These are phyloP conservation scores for Deilephila elpenor DNA, from an alignment of 2,888 invertebrate genomes.

Conservation along the genomic window DNA sequence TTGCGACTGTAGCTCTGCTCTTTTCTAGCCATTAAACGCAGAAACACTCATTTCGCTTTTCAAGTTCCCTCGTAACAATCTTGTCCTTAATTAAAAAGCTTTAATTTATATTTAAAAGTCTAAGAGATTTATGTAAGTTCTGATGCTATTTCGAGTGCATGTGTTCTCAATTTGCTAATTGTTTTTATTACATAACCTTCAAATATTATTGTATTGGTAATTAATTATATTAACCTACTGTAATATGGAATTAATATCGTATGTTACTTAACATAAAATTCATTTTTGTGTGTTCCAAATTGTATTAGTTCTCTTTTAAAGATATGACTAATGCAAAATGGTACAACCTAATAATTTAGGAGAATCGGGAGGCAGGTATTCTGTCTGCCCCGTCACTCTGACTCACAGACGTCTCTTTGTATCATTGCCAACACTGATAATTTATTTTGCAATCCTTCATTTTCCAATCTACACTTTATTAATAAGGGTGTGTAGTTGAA, in stretches of 20 bases:
- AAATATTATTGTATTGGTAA: background rate
- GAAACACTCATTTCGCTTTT: background rate
- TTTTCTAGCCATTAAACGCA: slow-evolving; percentile 10
- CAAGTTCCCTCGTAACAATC: background rate
- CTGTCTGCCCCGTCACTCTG: slow-evolving; percentile 55
- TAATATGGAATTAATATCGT: too few species aligned
- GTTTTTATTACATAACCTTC: background rate
- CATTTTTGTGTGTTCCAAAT: background rate
- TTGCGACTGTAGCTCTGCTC: slow-evolving; percentile 33
- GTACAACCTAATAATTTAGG: slow-evolving; percentile 35
- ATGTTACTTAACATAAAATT: too few species aligned
- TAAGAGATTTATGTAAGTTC: background rate
- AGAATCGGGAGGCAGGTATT: slow-evolving; percentile 42
- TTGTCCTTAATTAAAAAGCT: slow-evolving; percentile 3
- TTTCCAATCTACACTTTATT: slow-evolving; percentile 32
- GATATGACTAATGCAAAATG: slow-evolving; percentile 30
- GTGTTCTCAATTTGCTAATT: background rate
- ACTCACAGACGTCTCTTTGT: slow-evolving; percentile 69
- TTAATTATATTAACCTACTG: too few species aligned
- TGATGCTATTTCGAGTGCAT: background rate
- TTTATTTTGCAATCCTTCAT: slow-evolving; percentile 24
- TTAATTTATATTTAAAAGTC: slow-evolving; percentile 10
- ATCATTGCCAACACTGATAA: slow-evolving; percentile 56
- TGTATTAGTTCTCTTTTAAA: background rate
- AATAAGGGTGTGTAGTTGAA: slow-evolving; percentile 46